Base-by-base conservation (phyloP, 2,888 invertebrate genomes). In the Lasioglossum pauxillum region DNA sequence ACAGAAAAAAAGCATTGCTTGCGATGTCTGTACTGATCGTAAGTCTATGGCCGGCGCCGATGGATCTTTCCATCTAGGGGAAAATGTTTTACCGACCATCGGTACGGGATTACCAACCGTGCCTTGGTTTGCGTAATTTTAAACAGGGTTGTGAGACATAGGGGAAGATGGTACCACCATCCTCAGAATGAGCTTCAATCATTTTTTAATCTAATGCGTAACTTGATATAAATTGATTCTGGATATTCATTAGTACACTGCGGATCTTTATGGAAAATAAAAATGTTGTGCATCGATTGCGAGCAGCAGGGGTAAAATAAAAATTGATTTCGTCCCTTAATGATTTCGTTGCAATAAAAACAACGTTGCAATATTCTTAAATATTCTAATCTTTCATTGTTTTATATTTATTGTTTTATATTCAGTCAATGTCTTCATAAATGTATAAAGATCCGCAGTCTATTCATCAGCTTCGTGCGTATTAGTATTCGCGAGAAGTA, bases 41-140 rank as follows among this genome's bases (percentile, higher is more conserved):
- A 53, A 53, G 49, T 53, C 19, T 53, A 23, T 53, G 49, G 23
- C 2, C 23, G 31, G 44, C 35, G 41, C 23, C 4, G 31, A 16
- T 35, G 57, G n/a, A 35, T 35, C 5, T 35, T 38, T 16, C 2
- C 5, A 7, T 1, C 75, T 64, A 78, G 77, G 44, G 71, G 71
- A 75, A 83, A 85, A 80, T 78, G 75, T 69, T 76, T 85, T 85
- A 85, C 83, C 86, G 83, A 86, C 86, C 35, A 84, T 46, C 49
- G 80, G 53, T 84, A 71, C 14, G 38, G 2, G 19, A n/a, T 41
- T 86, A 86, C 75, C 86, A 67, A 73, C 78, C 12, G 78, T 46
- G 19, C 31, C 27, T 60, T 3, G 27, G 2, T 60, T 27, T 5
- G 16, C 5, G 16, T 31, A 14, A 60, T 31, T 31, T 14, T 5